Evolutionary conservation across 2,113 vertebrate species (phyloP).

Genomic region (Lagopus muta): DNA sequence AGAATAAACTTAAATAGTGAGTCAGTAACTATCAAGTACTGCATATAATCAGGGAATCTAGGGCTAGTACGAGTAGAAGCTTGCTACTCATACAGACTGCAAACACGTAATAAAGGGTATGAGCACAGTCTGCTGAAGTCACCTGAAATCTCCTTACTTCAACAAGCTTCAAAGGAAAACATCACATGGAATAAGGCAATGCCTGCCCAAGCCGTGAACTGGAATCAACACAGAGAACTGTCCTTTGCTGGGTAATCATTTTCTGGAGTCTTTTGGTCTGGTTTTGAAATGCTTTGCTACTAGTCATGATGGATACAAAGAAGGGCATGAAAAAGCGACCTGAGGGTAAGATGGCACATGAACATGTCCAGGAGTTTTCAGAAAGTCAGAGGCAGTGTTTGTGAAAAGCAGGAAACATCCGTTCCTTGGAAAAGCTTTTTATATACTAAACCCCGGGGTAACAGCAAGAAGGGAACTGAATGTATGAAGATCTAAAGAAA

Average conservation of each 20-base stretch:
- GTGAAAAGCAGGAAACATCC: not conserved
- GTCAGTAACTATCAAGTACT: not conserved
- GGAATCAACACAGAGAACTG: not conserved
- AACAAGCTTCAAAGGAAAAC: not conserved
- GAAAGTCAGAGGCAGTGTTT: not conserved
- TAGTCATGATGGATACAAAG: not conserved
- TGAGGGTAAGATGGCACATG: not conserved
- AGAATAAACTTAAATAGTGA: not conserved
- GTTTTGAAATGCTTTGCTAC: not conserved
- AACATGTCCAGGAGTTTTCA: not conserved
- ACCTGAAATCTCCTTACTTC: not conserved
- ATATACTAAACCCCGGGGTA: slow-evolving; percentile 8
- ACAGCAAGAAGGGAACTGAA: not conserved
- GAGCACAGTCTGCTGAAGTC: not conserved
- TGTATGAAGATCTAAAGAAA: not conserved
- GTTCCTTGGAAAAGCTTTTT: not conserved
- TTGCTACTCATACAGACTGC: not conserved
- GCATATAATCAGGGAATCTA: not conserved
- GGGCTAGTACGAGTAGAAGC: not conserved
- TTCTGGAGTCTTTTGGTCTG: not conserved
- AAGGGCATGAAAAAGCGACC: not conserved
- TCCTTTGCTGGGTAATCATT: not conserved
- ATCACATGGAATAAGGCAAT: not conserved
- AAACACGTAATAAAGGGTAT: rapidly evolving
- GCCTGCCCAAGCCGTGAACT: not conserved